phyloP scores from a whole-genome alignment of 2,888 invertebrate species.

The Parasteatoda lunata region DNA sequence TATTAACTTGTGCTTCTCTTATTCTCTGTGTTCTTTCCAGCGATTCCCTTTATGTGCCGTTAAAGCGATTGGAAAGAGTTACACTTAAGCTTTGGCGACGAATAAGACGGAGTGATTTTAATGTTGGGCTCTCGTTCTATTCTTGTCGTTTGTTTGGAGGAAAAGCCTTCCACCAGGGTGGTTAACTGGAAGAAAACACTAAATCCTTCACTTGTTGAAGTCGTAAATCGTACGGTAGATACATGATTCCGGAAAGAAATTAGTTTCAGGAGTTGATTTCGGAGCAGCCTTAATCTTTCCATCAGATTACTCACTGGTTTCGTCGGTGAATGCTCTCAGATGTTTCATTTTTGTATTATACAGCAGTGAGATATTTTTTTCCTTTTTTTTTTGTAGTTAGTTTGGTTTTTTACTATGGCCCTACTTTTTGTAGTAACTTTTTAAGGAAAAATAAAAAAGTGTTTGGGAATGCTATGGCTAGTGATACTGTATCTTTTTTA shows the following conservation, averaged over 20 bases:
- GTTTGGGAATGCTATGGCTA: no score
- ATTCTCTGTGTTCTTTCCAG: slow-evolving; percentile 11
- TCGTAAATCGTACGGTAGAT: neutral
- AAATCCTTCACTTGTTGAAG: slow-evolving; percentile 26
- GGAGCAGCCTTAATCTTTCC: neutral
- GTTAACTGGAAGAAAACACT: neutral
- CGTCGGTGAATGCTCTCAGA: no score
- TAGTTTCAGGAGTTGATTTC: neutral
- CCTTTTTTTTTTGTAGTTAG: no score
- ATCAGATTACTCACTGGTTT: no score
- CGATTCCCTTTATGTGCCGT: slow-evolving; percentile 37
- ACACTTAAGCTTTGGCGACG: neutral
- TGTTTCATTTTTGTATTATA: no score
- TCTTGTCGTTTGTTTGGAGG: neutral
- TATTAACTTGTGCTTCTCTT: slow-evolving; percentile 28
- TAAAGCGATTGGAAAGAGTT: slow-evolving; percentile 25
- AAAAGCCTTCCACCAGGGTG: neutral
- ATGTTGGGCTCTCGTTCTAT: neutral
- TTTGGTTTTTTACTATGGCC: no score
- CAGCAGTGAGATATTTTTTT: no score
- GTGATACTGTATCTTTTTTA: no score
- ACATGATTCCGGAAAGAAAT: neutral
- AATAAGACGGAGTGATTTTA: neutral
- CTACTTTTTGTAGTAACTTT: no score
- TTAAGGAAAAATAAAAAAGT: no score